Conservation (phyloP, 2,797 vertebrate genomes). For the Lithobates pipiens region DNA sequence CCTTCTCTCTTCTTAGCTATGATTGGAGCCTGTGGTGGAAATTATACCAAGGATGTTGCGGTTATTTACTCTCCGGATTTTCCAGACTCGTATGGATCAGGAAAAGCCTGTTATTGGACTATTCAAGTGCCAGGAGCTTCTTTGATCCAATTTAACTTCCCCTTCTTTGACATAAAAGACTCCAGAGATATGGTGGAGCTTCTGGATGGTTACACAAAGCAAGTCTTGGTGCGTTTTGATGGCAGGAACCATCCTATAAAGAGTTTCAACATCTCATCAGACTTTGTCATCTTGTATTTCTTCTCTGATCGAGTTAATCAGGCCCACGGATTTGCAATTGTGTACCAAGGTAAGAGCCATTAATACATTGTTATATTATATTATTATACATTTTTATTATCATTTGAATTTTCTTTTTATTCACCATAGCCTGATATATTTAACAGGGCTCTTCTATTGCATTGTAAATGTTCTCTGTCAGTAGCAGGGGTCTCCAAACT, state of each 20-base stretch:
- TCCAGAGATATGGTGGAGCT: constrained; percentile 96
- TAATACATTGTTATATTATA: not conserved
- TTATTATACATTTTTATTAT: too few relatives aligned
- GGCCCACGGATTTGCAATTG: constrained; percentile 91
- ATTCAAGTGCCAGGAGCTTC: constrained; percentile 88
- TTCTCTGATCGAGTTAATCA: constrained; percentile 94
- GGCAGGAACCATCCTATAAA: constrained; percentile 85
- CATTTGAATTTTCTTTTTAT: too few relatives aligned
- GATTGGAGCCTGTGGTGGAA: constrained; percentile 92
- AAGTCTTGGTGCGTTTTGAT: constrained; percentile 87
- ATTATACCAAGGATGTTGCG: constrained; percentile 85
- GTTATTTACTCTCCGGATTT: constrained; percentile 97
- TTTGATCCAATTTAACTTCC: constrained; percentile 90
- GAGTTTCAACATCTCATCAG: constrained; percentile 86
- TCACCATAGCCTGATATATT: too few relatives aligned
- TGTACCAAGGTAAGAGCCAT: constrained; percentile 85
- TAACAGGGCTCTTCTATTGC: too few relatives aligned
- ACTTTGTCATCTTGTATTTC: constrained; percentile 94
- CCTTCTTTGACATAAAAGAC: constrained; percentile 93
- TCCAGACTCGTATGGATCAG: constrained; percentile 86
- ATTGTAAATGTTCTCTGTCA: too few relatives aligned
- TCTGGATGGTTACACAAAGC: constrained; percentile 88
- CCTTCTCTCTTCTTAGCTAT: constrained; percentile 77
- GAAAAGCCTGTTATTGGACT: constrained; percentile 95
- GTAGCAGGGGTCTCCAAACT: too few relatives aligned